A percentile compares a stretch with the other conserved stretches of the same genome.
Conservation (phyloP, 30 jellyfish, hydroid and myxozoan genomes). For the Calvadosia cruxmelitensis region DNA sequence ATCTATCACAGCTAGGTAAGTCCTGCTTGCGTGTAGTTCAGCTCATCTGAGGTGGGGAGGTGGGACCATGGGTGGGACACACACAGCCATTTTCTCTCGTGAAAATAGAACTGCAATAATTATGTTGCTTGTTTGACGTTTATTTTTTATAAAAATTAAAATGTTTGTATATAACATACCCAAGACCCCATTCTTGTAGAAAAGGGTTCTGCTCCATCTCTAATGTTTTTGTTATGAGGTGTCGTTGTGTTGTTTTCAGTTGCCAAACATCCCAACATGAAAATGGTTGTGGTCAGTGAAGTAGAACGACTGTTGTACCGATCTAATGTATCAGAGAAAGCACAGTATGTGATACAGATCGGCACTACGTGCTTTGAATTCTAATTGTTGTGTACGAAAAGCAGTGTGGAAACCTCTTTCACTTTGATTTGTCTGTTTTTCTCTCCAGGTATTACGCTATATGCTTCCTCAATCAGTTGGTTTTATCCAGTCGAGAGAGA, state of each 20-base stretch:
- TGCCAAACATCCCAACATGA: slow-evolving; percentile 85
- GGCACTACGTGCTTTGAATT: not conserved
- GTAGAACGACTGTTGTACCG: slow-evolving; percentile 76
- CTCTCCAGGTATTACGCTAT: slow-evolving; percentile 77
- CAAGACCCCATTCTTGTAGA: too few species aligned
- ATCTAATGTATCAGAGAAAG: slow-evolving; percentile 63
- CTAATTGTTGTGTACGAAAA: not conserved
- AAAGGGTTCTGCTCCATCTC: not conserved
- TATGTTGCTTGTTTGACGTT: too few species aligned
- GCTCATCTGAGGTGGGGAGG: too few species aligned
- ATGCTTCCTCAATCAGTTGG: slow-evolving; percentile 83
- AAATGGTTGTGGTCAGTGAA: slow-evolving; percentile 54
- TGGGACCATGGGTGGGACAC: too few species aligned
- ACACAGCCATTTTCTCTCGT: too few species aligned
- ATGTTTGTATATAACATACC: too few species aligned
- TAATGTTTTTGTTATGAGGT: not conserved
- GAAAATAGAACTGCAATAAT: too few species aligned
- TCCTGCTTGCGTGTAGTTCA: not conserved
- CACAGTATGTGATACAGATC: slow-evolving; percentile 57
- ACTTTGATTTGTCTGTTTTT: not conserved
- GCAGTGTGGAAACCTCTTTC: not conserved
- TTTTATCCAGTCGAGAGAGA: slow-evolving; percentile 41
- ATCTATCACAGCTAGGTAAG: slow-evolving; percentile 71
- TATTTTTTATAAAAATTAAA: too few species aligned
- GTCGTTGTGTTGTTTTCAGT: slow-evolving; percentile 18